Base-by-base conservation (phyloP, 2,797 vertebrate species). In the Geotrypetes seraphini region DNA sequence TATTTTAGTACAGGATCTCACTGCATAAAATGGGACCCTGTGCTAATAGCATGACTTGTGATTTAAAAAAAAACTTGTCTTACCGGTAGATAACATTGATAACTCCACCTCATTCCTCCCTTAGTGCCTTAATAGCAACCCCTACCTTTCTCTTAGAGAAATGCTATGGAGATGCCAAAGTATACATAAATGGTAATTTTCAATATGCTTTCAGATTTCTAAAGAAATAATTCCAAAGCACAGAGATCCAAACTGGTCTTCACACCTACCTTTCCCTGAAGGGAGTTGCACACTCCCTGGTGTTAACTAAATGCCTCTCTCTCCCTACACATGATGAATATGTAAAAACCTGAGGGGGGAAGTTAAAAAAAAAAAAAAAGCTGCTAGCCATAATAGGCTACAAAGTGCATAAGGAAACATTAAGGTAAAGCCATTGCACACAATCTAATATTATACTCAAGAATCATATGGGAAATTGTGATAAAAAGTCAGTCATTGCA, bases 401-500 rank as follows among this genome's bases (percentile, higher is more conserved):
- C 79, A 79, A 89, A 93, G 87, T 92, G 83, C 87, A 81, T 83
- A 54, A 47, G 49, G 51, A 75, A 38, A 82, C 57, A 67, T 69
- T 67, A 81, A 63, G 56, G 48, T 50, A 68, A 66, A 91, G 78
- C 71, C 78, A 83, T 59, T 80, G 73, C 64, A 71, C 65, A 61
- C 47, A 56, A 40, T 57, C 62, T 22, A 34, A 50, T 16, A 27
- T 54, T 20, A 56, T 17, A 50, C 13, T 29, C 15, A 51, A 60
- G 44, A 38, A 54, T 47, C 53, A 57, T 44, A 33, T n/a, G n/a
- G 7, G n/a, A 38, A 33, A 53, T 48, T 47, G 43, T 36, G 48
- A 23, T 31, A 38, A 36, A 13, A 16, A 19, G 51, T n/a, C 37
- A 53, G 16, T 43, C n/a, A 58, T 58, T 39, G 34, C 28, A 43